Percentiles rank a stretch among this genome's conserved stretches.
Conservation (phyloP, 2,113 vertebrate species). For the Trematocara marginatum region DNA sequence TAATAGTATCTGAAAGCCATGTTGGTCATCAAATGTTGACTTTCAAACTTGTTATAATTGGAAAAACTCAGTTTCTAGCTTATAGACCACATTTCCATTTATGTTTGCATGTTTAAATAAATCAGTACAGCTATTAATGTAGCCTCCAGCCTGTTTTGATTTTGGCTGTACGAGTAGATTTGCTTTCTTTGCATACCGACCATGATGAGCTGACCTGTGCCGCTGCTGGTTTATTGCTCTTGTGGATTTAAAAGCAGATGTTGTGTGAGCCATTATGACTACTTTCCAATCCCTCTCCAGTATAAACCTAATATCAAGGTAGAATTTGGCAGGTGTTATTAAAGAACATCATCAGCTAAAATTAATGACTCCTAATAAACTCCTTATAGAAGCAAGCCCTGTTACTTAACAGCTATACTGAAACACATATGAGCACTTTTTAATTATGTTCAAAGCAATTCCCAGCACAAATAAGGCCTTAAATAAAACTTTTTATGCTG, state of each 20-base stretch:
- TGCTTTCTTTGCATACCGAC: background rate
- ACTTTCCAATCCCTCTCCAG: background rate
- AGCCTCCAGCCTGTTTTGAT: background rate
- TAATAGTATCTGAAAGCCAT: background rate
- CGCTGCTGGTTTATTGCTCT: background rate
- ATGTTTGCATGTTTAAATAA: background rate
- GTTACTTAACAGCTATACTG: background rate
- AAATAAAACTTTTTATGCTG: background rate
- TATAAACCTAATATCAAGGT: background rate
- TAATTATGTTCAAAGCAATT: background rate
- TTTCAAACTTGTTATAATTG: background rate
- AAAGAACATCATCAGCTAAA: background rate
- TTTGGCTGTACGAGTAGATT: background rate
- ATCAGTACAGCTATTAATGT: background rate
- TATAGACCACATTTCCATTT: background rate
- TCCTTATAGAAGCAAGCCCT: background rate
- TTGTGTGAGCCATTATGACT: background rate
- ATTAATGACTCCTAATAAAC: background rate
- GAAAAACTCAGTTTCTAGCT: background rate
- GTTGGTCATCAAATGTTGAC: background rate
- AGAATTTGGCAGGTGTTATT: background rate
- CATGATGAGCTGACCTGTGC: background rate
- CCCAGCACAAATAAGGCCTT: background rate
- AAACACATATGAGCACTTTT: background rate
- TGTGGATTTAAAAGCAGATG: background rate